Base-by-base conservation (phyloP, 2,888 invertebrate species). In the Ormyrus labotus region DNA sequence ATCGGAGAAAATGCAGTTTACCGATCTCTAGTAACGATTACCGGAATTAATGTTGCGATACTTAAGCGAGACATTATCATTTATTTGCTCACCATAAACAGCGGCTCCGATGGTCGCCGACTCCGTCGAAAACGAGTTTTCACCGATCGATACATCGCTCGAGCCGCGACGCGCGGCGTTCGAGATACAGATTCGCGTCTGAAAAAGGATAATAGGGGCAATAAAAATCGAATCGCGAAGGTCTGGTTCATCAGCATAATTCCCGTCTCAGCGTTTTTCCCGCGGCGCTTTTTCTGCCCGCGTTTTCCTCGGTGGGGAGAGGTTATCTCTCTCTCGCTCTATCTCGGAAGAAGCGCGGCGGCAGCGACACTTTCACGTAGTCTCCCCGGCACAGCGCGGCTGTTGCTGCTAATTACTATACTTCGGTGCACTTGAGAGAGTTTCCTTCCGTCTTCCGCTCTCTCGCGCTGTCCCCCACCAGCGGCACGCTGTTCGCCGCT, bases 381-480 rank as follows among this genome's bases (percentile, higher is more conserved):
- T 48, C 61, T 10, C 10, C 60, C 60, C 19, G 11, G 67, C 10
- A 13, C 58, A 50, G 68, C 53, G 68, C 53, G 4, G 69, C 58
- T 65, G 70, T 64, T 83, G 82, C 73, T 80, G 83, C 84, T 87
- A 86, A 87, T 87, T 85, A 86, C 85, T 86, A 70, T 81, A 85
- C 83, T 86, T 85, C 82, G 84, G 83, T 82, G 81, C 82, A 80
- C 82, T 83, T 80, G 81, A 81, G 83, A 83, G 83, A 82, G 84
- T 87, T 87, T 87, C 86, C 87, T 87, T 88, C 87, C 87, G 86
- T 85, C 85, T 87, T 85, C 84, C 85, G 84, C 75, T 83, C 81
- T 82, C 67, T 67, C 63, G 45, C 13, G 3, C 60, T 34, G 34
- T 19, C 34, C 48, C 50, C 34, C 47, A 5, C 19, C 55, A 5